Conservation (phyloP, 2,888 invertebrate species). For the Cantharis rufa region DNA sequence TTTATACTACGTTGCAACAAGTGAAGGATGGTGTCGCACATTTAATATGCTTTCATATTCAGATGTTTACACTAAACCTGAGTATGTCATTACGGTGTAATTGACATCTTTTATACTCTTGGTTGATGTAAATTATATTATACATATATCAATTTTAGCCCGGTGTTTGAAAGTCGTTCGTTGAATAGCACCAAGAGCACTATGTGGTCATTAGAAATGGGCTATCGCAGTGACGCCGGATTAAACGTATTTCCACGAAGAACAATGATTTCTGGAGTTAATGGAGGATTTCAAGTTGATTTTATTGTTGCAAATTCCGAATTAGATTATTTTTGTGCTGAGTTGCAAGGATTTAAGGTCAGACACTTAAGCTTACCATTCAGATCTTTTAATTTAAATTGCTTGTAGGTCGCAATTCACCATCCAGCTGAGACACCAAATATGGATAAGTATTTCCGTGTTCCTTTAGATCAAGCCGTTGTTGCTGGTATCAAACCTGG, state of each 20-base stretch:
- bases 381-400: not conserved
- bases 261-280: not conserved
- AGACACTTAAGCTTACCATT: not conserved
- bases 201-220: not conserved
- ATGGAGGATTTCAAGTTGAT: not conserved
- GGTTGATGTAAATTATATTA: not conserved
- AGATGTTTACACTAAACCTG: conserved; percentile 61
- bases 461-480: conserved; percentile 39
- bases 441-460: conserved; percentile 36
- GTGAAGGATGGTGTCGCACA: conserved; percentile 67
- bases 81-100: conserved; percentile 58
- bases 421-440: conserved; percentile 45
- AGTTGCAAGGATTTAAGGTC: conserved; percentile 15
- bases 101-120: conserved; percentile 19
- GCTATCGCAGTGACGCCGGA: not conserved
- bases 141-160: not conserved
- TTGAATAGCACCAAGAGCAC: not conserved
- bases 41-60: conserved; percentile 67
- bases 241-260: conserved; percentile 5
- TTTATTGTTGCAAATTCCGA: conserved; percentile 46
- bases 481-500: conserved; percentile 34
- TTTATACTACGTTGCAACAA: not conserved
- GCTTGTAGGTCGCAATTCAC: conserved; percentile 42
- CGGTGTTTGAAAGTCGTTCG: too few relatives aligned
- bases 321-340: conserved; percentile 63